Base-by-base conservation (phyloP, 2,797 vertebrate species). In the Babyrousa celebensis region DNA sequence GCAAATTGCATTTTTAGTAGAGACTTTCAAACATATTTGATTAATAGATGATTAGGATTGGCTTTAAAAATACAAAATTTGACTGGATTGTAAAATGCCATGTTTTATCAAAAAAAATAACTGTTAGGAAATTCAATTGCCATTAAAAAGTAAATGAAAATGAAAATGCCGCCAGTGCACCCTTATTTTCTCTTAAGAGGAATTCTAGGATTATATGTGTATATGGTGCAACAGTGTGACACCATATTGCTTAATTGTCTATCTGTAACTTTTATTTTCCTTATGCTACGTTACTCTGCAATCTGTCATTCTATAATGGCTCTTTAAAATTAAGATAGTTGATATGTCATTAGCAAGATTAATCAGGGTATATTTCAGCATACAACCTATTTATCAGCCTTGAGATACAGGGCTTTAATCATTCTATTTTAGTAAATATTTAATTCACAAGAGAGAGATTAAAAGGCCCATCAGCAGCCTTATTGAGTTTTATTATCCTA, bases 81-180 rank as follows among this genome's bases (percentile, higher is more conserved):
- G 40, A 94, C 92, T 95, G 88, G 82, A 97, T 94, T 96, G 95
- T 96, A 88, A 96, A 98, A 94, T 86, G 56, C 85, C 40, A 43
- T 96, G 77, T 83, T 96, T 96, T 92, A 96, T 85, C 89, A 56
- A 96, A 97, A 36, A 36, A 97, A 91, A 97, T 27, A 75, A 94
- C 52, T 91, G 40, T 74, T 88, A 85, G 72, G 92, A 71, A 97
- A 96, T 96, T 96, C 94, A 89, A 97, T 91, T 88, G 85, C 70
- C 94, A 70, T 74, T 97, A 48, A 95, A 85, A 96, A 97, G 74
- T 93, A 96, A 91, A 85, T 77, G 54, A 88, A 94, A 95, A 96
- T 20, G 75, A 96, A 82, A 82, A 58, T n/a, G 0, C 11, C 65
- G 0, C 11, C 65, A 21, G 25, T 43, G 3, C 23, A 12, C 4